Evolutionary conservation across 2,113 vertebrate species (phyloP).

Genomic region (Litocranius walleri): DNA sequence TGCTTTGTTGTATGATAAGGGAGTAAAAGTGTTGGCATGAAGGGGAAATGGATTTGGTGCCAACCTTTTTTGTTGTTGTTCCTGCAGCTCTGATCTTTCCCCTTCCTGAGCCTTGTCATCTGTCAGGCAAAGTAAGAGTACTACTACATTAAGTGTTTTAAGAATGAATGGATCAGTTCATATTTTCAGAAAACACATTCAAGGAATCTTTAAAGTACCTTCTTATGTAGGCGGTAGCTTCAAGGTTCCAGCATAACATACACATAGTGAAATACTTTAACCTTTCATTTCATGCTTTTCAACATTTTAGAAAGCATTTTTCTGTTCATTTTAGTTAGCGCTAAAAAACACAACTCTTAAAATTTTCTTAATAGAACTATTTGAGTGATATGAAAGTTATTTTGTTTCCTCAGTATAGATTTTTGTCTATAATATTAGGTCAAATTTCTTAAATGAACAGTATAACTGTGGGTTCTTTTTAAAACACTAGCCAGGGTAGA

Average conservation of each 20-base stretch:
- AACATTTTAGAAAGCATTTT: slow-evolving; percentile 22
- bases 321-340: slow-evolving; percentile 21
- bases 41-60: not conserved
- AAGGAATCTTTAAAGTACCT: slow-evolving; percentile 17
- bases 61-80: not conserved
- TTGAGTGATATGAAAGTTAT: not conserved
- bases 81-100: slow-evolving; percentile 28
- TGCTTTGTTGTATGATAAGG: slow-evolving; percentile 41
- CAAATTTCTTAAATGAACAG: slow-evolving; percentile 41
- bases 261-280: slow-evolving; percentile 31
- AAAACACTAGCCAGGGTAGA: not conserved
- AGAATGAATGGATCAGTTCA: slow-evolving; percentile 1
- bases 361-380: not conserved
- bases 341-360: not conserved
- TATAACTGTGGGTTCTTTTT: not conserved
- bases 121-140: slow-evolving; percentile 25
- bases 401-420: not conserved
- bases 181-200: slow-evolving; percentile 13
- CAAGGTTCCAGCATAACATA: not conserved
- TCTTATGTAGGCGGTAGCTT: not conserved
- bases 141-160: slow-evolving; percentile 17
- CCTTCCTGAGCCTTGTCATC: slow-evolving; percentile 39
- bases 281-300: slow-evolving; percentile 28
- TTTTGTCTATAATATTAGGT: not conserved
- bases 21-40: not conserved